These are phyloP conservation scores for Dipodomys merriami DNA, from an alignment of 2,113 vertebrate genomes.

Conservation along the genomic window DNA sequence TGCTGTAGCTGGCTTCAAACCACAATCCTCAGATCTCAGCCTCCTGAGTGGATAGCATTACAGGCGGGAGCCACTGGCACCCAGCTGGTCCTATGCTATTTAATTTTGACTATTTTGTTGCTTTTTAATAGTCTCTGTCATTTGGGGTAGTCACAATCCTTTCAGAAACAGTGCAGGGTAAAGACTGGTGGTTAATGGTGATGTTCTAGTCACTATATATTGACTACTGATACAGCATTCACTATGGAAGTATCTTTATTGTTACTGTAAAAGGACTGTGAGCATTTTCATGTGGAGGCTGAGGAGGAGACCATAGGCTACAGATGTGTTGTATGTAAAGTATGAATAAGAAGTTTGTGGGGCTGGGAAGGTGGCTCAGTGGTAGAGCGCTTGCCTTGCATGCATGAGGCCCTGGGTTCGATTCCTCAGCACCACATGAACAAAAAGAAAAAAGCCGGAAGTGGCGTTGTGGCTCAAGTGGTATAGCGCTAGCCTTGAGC, in stretches of 20 bases:
- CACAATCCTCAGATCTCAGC: too few relatives aligned
- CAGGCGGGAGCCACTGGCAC: too few relatives aligned
- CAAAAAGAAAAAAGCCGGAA: too few relatives aligned
- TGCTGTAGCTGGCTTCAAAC: too few relatives aligned
- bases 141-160: not conserved
- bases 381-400: too few relatives aligned
- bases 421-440: too few relatives aligned
- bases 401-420: too few relatives aligned
- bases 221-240: not conserved
- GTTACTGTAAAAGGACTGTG: not conserved
- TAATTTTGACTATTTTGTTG: not conserved
- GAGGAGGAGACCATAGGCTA: accelerated
- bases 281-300: accelerated
- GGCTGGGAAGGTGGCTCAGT: too few relatives aligned
- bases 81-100: not conserved
- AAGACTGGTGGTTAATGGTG: not conserved
- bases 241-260: not conserved
- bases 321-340: not conserved
- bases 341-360: not conserved
- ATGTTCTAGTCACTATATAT: too few relatives aligned
- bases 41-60: too few relatives aligned
- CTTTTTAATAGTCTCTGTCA: not conserved
- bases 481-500: too few relatives aligned
- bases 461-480: too few relatives aligned
- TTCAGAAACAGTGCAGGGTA: not conserved